These are phyloP conservation scores for Pogonophryne albipinna DNA, from an alignment of 2,797 vertebrate genomes.

Conservation along the genomic window DNA sequence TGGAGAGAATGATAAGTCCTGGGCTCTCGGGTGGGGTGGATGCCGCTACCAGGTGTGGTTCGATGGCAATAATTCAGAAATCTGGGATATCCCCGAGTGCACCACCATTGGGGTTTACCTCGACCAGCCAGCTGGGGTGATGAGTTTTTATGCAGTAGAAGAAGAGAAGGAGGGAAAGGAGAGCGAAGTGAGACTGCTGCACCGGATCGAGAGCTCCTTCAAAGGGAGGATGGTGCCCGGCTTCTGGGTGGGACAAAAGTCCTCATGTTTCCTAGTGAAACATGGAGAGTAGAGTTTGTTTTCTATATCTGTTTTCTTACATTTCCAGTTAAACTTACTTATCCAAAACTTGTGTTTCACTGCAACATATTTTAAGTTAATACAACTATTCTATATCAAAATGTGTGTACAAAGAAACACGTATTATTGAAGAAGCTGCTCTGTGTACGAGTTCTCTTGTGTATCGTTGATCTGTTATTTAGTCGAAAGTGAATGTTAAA, in stretches of 20 bases:
- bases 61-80: conserved; percentile 50
- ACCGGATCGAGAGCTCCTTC: conserved; percentile 62
- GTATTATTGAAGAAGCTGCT: conserved; percentile 14
- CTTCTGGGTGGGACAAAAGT: conserved; percentile 74
- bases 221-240: conserved; percentile 71
- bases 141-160: conserved; percentile 72
- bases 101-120: conserved; percentile 65
- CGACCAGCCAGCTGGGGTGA: conserved; percentile 71
- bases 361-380: neutral
- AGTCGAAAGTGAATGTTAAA: conserved; percentile 3
- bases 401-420: conserved; percentile 8
- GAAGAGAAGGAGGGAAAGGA: conserved; percentile 44
- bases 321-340: conserved; percentile 31
- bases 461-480: neutral
- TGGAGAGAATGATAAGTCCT: conserved; percentile 76
- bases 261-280: conserved; percentile 50
- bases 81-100: conserved; percentile 54
- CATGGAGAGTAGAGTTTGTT: conserved; percentile 17
- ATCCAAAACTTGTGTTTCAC: neutral
- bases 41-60: conserved; percentile 72
- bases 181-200: conserved; percentile 49
- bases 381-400: neutral
- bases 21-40: conserved; percentile 75
- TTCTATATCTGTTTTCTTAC: conserved; percentile 16
- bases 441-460: neutral